Evolutionary conservation across 2,113 vertebrate species (phyloP), one percentile per base, ranked within the genome.

Genomic region (Vimba vimba): DNA sequence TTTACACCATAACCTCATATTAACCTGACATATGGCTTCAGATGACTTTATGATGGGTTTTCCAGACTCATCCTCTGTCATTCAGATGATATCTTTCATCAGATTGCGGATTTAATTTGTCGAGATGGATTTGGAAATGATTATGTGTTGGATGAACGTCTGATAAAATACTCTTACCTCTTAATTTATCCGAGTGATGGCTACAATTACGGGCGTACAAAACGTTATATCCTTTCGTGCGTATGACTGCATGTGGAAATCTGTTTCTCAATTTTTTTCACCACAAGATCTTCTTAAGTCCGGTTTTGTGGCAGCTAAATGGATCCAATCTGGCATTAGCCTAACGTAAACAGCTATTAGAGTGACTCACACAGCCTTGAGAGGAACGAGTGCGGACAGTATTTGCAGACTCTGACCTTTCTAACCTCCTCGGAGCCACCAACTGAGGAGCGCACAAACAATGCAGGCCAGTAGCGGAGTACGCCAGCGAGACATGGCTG

Each of bases 401-500:
- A 85, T 89, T 89, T 86, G 84, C 60, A 82, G 57, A 71, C 80
- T 80, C 71, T 87, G 80, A 82, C 78, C 74, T 85, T 85, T 85
- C 17, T 74, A 79, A 79, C 59, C 52, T 71, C 39, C 27, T 19
- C 39, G 59, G 33, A 84, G 80, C 79, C 85, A 60, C 86, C 68
- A 82, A 43, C 83, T 69, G 30, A 76, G 66, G 52, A 88, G 82
- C 79, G 76, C 36, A 84, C 78, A 85, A 69, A 71, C 62, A 73
- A 55, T 39, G 52, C 64, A 36, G 43, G 69, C 55, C 59, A 36
- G 85, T 84, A 62, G 68, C 75, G 69, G 75, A 78, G 39, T 8
- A 55, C 55, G 85, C 74, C 80, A 83, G 73, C 36, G 45, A 0
- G 9, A 79, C 68, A 62, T 91, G 92, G 91, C 93, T 89, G 8